A percentile compares a stretch with the other conserved stretches of the same genome.
These are phyloP conservation scores for Agriopis marginaria DNA, from an alignment of 2,888 invertebrate genomes.

Conservation along the genomic window DNA sequence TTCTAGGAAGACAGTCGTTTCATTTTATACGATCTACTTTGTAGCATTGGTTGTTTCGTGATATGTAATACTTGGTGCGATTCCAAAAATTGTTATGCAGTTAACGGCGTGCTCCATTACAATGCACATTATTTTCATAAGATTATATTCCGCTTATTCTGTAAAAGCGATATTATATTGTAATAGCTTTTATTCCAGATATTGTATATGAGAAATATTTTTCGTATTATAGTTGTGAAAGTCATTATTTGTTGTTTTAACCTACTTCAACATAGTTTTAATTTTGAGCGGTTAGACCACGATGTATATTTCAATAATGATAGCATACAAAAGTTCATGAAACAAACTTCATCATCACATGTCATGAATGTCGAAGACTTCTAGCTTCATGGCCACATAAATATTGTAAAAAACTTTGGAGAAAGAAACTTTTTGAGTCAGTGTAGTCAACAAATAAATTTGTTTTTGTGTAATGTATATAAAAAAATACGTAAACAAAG, in stretches of 20 bases:
- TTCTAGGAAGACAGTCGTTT: constrained; percentile 54
- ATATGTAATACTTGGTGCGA: constrained; percentile 49
- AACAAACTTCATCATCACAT: no score
- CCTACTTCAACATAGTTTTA: background rate
- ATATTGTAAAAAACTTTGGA: no score
- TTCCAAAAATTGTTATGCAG: constrained; percentile 51
- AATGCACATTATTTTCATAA: constrained; percentile 45
- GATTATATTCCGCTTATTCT: constrained; percentile 38
- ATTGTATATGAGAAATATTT: constrained; percentile 10
- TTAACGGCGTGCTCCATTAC: constrained; percentile 41
- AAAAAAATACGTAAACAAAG: no score
- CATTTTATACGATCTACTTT: constrained; percentile 49
- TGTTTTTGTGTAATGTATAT: no score
- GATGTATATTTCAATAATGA: background rate
- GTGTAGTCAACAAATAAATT: no score
- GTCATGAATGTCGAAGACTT: no score
- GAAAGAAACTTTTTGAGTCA: no score
- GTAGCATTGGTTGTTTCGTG: constrained; percentile 38
- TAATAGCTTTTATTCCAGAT: constrained; percentile 28
- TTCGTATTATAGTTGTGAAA: background rate
- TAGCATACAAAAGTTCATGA: no score
- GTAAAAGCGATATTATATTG: no score
- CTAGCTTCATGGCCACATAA: no score
- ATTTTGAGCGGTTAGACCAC: background rate
- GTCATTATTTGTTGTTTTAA: background rate